Base-by-base conservation (phyloP, 2,888 invertebrate genomes). In the Latrodectus elegans region DNA sequence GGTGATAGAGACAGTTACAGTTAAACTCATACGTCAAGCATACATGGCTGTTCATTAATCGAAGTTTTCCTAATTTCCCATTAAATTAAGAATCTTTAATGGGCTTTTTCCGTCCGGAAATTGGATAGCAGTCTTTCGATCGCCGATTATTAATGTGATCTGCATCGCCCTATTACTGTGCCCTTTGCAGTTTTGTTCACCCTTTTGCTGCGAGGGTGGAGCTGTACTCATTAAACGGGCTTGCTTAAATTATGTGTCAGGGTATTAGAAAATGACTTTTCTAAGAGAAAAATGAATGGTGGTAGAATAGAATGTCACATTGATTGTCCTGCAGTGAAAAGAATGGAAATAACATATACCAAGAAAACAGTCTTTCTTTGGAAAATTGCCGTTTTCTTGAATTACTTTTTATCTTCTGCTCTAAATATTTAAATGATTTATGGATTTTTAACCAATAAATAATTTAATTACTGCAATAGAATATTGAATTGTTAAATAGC, bases 11-110 rank as follows among this genome's bases (percentile, higher is more conserved):
- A 55, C 55, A 55, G 55, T 55, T 22, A 22, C 22, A 22, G 22
- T 22, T 6, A 60, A 17, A 49, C 17, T 14, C 22, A 71, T 55
- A 38, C 70, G 71, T 72, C 74, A 75, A 52, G 15, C 55, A 75
- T 55, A 55, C 75, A 81, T n/a, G 52, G 73, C n/a, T 4, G 22
- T 17, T 68, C 79, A 79, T 85, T 79, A 79, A 79, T 77, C 68
- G 79, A 74, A 71, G 68, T 53, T 73, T 22, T 74, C 68, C 85
- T 72, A 79, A 84, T 84, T 84, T 84, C 84, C 55, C 84, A 84
- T 84, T 84, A 84, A 84, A 84, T 84, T 84, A 84, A 84, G 84
- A 78, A 72, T 72, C 73, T 64, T 79, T 84, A 84, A 84, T 84
- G 84, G 84, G 22, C 38, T 65, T 22, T 77, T 79, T 55, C 73